phyloP scores from a whole-genome alignment of 2,113 vertebrate species.

The Tenrec ecaudatus region DNA sequence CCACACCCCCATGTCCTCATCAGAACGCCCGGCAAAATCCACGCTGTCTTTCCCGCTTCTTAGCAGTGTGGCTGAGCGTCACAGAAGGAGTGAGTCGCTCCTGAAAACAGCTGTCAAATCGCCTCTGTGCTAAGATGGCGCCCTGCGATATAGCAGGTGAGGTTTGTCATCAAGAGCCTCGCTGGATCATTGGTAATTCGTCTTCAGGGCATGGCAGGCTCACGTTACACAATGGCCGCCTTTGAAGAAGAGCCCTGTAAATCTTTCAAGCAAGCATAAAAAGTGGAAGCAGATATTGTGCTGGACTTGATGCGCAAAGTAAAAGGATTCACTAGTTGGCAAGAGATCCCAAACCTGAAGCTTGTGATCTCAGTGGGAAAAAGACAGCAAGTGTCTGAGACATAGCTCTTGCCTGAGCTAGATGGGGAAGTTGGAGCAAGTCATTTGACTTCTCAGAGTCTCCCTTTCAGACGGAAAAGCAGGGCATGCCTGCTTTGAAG shows the following conservation, averaged over 20 bases:
- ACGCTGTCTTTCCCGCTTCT: not conserved
- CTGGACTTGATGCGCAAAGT: not conserved
- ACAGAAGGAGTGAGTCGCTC: not conserved
- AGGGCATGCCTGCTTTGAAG: no score
- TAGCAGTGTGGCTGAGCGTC: not conserved
- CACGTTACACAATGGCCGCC: not conserved
- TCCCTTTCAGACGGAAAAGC: no score
- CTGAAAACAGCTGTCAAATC: not conserved
- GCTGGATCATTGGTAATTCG: not conserved
- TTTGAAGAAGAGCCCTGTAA: constrained; percentile 43
- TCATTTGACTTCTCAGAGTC: not conserved
- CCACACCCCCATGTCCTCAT: not conserved
- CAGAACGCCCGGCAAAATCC: not conserved
- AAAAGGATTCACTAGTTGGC: constrained; percentile 5
- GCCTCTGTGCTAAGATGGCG: not conserved
- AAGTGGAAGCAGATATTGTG: not conserved
- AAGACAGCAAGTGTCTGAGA: not conserved
- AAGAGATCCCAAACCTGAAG: not conserved
- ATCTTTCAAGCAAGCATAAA: not conserved
- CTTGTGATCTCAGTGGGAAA: not conserved
- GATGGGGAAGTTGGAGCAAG: not conserved
- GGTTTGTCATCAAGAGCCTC: not conserved
- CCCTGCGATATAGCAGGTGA: not conserved
- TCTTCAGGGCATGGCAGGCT: constrained; percentile 20
- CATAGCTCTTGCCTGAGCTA: accelerated